Evolutionary conservation across 2,113 vertebrate species (phyloP), one percentile per base, ranked within the genome.

Genomic region (Aythya baeri): DNA sequence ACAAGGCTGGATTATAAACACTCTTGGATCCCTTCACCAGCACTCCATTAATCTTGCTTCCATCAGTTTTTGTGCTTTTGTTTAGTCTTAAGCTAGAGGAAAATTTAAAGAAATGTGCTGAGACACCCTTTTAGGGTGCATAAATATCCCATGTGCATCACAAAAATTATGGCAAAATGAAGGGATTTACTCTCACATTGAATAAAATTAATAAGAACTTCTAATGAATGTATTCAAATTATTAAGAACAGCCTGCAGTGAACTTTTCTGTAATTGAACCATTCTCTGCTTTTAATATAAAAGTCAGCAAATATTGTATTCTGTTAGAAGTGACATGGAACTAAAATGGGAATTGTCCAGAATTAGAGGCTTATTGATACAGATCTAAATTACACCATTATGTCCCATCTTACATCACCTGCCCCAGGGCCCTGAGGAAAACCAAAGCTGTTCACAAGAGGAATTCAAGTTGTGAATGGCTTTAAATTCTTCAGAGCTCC

Each of bases 41-140:
- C 93, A 87, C 70, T 46, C 50, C 71, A 85, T 96, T 67, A 85
- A 50, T 95, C 74, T 92, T 80, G 36, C 46, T 96, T 73, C 74
- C 73, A 49, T 84, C 41, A 38, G 17, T 22, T 86, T 75, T 86
- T 75, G 36, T 73, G 77, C 74, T 88, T 89, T 94, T 91, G 58
- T 91, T 96, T 85, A 74, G 67, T 92, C 93, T 92, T 76, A 80
- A 81, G 31, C 50, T 77, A 71, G 44, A 86, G 81, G 36, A 43
- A 94, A 72, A 38, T 83, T 67, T 43, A 94, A 86, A 88, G 57
- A 59, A 78, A 65, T 68, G 34, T 95, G 73, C 73, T 83, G 70
- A 76, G 77, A 46, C 49, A 61, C 9, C 41, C 11, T 2, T 61
- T 15, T 17, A 74, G 52, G 21, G n/a, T 76, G n/a, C 89, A 23